These are phyloP conservation scores for Narcine bancroftii DNA, from an alignment of 2,113 vertebrate genomes.

Conservation along the genomic window DNA sequence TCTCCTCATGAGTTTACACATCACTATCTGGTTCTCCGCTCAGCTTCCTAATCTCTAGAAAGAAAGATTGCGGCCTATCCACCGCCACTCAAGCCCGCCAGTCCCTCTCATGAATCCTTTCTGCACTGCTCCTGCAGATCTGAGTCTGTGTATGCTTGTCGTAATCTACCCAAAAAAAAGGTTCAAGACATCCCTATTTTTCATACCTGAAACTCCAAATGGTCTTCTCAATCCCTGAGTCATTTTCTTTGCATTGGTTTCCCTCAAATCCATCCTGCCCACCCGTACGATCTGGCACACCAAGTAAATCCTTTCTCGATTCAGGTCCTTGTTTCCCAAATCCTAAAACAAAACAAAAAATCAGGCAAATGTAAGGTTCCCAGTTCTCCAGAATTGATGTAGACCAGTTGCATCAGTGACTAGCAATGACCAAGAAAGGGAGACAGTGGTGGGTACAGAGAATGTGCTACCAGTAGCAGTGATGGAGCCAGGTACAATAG, in stretches of 20 bases:
- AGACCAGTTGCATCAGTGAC: too few relatives aligned
- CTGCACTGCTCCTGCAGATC: too few relatives aligned
- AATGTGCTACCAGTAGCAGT: not conserved
- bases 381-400: not conserved
- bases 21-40: too few relatives aligned
- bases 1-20: too few relatives aligned
- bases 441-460: not conserved
- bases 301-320: conserved; percentile 48
- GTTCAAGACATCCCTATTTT: too few relatives aligned
- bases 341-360: conserved; percentile 46
- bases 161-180: not conserved
- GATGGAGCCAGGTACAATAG: too few relatives aligned
- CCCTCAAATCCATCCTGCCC: conserved; percentile 50
- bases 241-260: conserved; percentile 45
- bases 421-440: too few relatives aligned
- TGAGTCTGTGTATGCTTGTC: not conserved
- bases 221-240: conserved; percentile 48
- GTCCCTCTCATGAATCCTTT: too few relatives aligned
- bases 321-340: conserved; percentile 50
- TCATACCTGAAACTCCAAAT: conserved; percentile 49
- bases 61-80: too few relatives aligned
- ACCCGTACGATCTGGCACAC: conserved; percentile 53
- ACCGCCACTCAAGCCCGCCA: too few relatives aligned
- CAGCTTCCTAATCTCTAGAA: too few relatives aligned
- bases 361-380: not conserved